Evolutionary conservation across 2,113 vertebrate species (phyloP).

Genomic region (Microcebus ravelobensis): DNA sequence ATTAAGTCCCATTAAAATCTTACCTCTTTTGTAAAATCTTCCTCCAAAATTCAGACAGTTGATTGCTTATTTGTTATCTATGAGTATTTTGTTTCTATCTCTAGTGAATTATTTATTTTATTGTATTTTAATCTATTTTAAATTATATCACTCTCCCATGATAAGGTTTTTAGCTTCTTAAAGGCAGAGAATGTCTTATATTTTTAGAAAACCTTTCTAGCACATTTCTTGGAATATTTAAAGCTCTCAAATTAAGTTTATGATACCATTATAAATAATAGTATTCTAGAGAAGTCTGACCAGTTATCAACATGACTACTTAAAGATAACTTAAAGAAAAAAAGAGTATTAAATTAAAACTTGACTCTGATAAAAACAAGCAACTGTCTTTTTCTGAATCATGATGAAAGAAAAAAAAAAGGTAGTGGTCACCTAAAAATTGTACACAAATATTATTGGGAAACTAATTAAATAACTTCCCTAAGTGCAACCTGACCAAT

Average conservation of each 20-base stretch:
- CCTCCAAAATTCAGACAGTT: background rate
- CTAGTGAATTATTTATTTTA: background rate
- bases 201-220: background rate
- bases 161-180: background rate
- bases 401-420: slow-evolving; percentile 42
- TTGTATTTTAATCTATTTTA: background rate
- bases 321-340: slow-evolving; percentile 10
- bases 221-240: background rate
- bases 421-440: slow-evolving; percentile 53
- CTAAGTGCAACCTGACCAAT: slow-evolving; percentile 66
- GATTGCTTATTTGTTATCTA: background rate
- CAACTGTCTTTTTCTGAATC: slow-evolving; percentile 16
- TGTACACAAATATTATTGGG: slow-evolving; percentile 64
- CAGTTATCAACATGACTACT: background rate
- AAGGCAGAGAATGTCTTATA: background rate
- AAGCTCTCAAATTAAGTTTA: background rate
- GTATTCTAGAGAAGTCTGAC: background rate
- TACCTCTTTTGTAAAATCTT: background rate
- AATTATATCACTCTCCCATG: background rate
- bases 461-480: slow-evolving; percentile 70
- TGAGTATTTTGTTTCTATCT: background rate
- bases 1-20: background rate
- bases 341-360: background rate
- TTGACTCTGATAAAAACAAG: slow-evolving; percentile 48
- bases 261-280: background rate